Percentiles rank a stretch among this genome's conserved stretches.
Conservation (phyloP, 1,140 invertebrate genomes). For the Dendroctonus valens region DNA sequence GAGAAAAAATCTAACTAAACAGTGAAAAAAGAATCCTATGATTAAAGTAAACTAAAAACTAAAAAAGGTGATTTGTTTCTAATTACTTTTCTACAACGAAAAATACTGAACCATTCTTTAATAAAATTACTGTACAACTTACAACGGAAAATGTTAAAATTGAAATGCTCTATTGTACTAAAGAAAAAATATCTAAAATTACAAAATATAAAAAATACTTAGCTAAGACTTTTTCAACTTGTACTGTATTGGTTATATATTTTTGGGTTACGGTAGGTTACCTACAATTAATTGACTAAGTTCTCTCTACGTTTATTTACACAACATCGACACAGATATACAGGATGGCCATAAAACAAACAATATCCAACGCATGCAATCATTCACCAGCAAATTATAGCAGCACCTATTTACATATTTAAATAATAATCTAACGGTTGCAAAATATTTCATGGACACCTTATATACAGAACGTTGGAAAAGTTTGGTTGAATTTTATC, state of each 20-base stretch:
- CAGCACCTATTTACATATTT: constrained; percentile 1
- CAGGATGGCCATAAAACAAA: constrained; percentile 21
- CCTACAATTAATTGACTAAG: constrained; percentile 4
- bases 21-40: no score
- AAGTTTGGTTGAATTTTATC: not conserved
- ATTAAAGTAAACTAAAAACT: not conserved
- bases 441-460: constrained; percentile 10
- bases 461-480: constrained; percentile 4
- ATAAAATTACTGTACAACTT: constrained; percentile 5
- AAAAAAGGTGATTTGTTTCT: constrained; percentile 2
- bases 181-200: not conserved
- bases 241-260: constrained; percentile 17
- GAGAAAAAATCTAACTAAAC: no score
- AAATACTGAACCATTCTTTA: constrained; percentile 6
- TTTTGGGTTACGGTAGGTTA: constrained; percentile 2
- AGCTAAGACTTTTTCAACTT: constrained; percentile 3
- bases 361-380: constrained; percentile 1
- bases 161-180: no score
- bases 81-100: constrained; percentile 23
- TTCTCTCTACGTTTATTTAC: constrained; percentile 17
- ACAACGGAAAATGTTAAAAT: no score
- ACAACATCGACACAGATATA: constrained; percentile 15
- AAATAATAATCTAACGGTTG: not conserved
- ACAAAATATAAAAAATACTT: not conserved
- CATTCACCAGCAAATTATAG: not conserved